Base-by-base conservation (phyloP, 2,113 vertebrate species). In the Sisor rabdophorus region DNA sequence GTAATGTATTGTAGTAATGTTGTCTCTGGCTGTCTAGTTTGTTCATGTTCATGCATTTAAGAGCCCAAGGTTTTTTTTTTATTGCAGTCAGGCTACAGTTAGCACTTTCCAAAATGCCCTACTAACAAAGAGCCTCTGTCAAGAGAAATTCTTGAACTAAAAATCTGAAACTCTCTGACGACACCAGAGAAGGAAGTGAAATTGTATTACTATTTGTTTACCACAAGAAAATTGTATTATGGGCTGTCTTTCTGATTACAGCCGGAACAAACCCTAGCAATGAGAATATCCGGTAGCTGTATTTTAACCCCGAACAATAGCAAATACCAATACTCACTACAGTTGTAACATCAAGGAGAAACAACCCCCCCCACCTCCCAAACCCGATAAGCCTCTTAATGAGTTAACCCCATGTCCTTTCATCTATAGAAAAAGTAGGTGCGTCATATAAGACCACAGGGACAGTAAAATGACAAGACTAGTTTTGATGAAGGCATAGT, bases 401-500 rank as follows among this genome's bases (percentile, higher is more conserved):
- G 11, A 79, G 20, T 72, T 72, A 65, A 68, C 48, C 54, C 59
- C 20, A 56, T 7, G n/a, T 50, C 53, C 69, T 78, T 81, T 74
- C 59, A 69, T 86, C 85, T 10, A 56, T 75, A 63, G 58, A 52
- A 81, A 48, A 15, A 61, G 63, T 59, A 59, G 56, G 54, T 75
- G 52, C 73, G 71, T 80, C 24, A 67, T 73, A 64, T 61, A 76
- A 71, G 82, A 20, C 68, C 3, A 28, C 12, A 44, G 59, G 55
- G 87, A 83, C 84, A 88, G 90, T 91, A 87, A 86, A 84, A 72
- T 81, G 73, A 87, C 88, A 81, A 81, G 75, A 77, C 80, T 85
- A 78, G 79, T 58, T 87, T 85, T 12, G 36, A 40, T 53, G 81
- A 75, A 79, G 13, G 76, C 20, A 65, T 84, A 73, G 60, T 82